phyloP scores from a whole-genome alignment of 2,113 vertebrate genomes.

The Phasianus colchicus region DNA sequence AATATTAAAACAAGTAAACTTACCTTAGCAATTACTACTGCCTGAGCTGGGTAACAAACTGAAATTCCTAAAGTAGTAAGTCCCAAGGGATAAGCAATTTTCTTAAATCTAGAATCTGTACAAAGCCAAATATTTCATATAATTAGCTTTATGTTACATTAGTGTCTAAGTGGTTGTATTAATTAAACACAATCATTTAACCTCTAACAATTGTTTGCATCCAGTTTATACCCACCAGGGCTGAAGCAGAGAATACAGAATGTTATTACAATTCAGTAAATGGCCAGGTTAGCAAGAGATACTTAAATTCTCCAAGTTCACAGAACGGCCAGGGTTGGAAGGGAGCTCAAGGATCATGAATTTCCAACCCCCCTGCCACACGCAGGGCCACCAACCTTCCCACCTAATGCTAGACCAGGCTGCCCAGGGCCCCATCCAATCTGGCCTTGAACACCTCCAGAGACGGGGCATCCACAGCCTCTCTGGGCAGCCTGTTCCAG shows the following conservation, averaged over 20 bases:
- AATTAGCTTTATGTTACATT: background rate
- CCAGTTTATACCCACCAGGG: background rate
- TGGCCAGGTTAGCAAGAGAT: background rate
- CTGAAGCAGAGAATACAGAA: background rate
- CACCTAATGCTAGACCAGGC: too few species aligned
- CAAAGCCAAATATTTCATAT: conserved; percentile 39
- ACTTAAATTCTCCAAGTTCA: background rate
- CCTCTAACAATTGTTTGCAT: background rate
- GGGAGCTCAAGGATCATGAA: too few species aligned
- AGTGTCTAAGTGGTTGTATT: background rate
- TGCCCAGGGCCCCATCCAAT: too few species aligned
- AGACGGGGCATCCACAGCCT: too few species aligned
- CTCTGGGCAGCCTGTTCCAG: too few species aligned
- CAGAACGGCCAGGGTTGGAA: too few species aligned
- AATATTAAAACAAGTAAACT: conserved; percentile 36
- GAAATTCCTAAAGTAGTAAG: conserved; percentile 83
- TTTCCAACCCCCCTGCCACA: too few species aligned
- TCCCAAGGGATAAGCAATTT: conserved; percentile 82
- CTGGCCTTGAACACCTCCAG: too few species aligned
- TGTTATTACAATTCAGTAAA: background rate
- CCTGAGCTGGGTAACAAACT: conserved; percentile 88
- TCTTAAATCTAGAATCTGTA: conserved; percentile 87
- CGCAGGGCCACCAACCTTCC: too few species aligned
- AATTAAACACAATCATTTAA: background rate
- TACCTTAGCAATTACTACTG: conserved; percentile 88